phyloP scores from a whole-genome alignment of 1,140 invertebrate genomes.

The Aphis craccivora region DNA sequence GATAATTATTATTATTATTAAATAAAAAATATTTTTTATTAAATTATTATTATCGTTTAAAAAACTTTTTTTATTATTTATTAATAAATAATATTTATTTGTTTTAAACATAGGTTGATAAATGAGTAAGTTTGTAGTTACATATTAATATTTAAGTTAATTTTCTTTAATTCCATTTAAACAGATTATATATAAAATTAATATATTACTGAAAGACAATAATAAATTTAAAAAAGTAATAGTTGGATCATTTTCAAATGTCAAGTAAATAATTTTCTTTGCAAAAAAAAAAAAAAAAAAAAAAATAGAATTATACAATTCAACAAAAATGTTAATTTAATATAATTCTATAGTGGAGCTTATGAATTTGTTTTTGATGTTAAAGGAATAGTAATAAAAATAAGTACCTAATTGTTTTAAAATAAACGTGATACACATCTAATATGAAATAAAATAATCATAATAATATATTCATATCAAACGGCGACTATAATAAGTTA shows the following conservation, averaged over 20 bases:
- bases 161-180: background rate
- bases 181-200: background rate
- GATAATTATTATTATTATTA: too few relatives aligned
- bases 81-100: too few relatives aligned
- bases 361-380: background rate
- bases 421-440: background rate
- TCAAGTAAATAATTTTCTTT: background rate
- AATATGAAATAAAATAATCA: background rate
- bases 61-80: background rate
- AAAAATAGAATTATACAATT: background rate
- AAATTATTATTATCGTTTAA: background rate
- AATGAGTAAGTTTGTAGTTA: too few relatives aligned
- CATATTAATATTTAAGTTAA: background rate
- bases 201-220: background rate
- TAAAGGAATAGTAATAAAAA: background rate
- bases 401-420: background rate
- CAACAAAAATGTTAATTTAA: background rate
- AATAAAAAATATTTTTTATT: too few relatives aligned
- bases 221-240: background rate
- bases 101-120: too few relatives aligned
- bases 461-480: background rate
- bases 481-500: background rate
- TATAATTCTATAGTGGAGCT: background rate
- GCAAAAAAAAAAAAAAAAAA: background rate
- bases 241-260: background rate